Conservation (phyloP, 2,888 invertebrate species). For the Ashinkailepas kermadecensis region DNA sequence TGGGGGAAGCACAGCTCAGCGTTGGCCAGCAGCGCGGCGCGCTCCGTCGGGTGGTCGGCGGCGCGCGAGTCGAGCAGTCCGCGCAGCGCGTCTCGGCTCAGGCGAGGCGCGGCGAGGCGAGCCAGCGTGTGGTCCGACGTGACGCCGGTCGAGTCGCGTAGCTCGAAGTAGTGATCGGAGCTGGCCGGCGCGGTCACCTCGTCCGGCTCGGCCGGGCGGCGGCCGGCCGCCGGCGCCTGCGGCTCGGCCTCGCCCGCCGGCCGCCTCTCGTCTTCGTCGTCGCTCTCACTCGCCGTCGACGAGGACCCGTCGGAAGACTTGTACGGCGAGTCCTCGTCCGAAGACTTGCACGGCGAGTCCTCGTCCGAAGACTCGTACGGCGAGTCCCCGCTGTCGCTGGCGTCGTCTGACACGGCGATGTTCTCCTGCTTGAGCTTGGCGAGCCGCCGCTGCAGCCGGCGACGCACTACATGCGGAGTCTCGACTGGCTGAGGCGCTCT, state of each 20-base stretch:
- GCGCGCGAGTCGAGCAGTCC: conserved; percentile 45
- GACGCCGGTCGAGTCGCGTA: conserved; percentile 42
- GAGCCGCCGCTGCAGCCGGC: not conserved
- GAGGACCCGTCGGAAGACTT: not conserved
- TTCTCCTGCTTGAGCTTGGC: conserved; percentile 19
- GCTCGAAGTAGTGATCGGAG: conserved; percentile 21
- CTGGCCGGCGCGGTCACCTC: not conserved
- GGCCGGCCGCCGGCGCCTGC: not conserved
- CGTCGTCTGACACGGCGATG: conserved; percentile 12
- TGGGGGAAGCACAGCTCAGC: conserved; percentile 56
- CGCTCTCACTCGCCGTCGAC: no score
- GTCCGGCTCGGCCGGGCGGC: not conserved
- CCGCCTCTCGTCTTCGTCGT: not conserved
- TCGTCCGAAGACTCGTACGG: not conserved
- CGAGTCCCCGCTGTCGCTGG: not conserved
- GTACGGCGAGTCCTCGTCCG: not conserved
- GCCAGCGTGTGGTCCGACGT: conserved; percentile 74
- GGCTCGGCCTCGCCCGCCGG: not conserved
- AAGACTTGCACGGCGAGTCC: not conserved
- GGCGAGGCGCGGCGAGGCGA: conserved; percentile 60
- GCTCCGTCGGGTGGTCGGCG: conserved; percentile 50
- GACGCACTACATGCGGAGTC: conserved; percentile 7
- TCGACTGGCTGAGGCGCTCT: not conserved
- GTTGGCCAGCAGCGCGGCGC: conserved; percentile 51
- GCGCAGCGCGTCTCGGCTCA: conserved; percentile 59